A percentile compares a stretch with the other conserved stretches of the same genome.
phyloP scores from a whole-genome alignment of 2,797 vertebrate genomes.

The Melanotaenia nigrans region DNA sequence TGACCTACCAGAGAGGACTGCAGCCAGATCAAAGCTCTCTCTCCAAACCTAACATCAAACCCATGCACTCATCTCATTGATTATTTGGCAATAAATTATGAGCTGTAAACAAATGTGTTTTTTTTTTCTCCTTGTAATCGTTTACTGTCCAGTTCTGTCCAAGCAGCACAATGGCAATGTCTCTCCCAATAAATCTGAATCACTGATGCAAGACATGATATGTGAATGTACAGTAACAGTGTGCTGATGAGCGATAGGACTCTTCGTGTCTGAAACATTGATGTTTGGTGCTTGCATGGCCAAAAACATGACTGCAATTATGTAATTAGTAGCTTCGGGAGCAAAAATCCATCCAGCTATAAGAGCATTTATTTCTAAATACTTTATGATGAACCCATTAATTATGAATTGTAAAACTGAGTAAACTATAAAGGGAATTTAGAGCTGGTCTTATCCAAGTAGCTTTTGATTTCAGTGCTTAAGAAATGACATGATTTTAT shows the following conservation, averaged over 20 bases:
- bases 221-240: conserved; percentile 31
- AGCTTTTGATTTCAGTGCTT: conserved; percentile 7
- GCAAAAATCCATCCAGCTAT: conserved; percentile 38
- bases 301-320: background rate
- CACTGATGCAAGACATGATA: conserved; percentile 6
- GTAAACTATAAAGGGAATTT: conserved; percentile 44
- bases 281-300: conserved; percentile 7
- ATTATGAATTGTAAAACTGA: conserved; percentile 60
- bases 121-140: conserved; percentile 7
- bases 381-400: conserved; percentile 62
- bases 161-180: conserved; percentile 27
- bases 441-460: conserved; percentile 9
- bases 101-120: background rate
- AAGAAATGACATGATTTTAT: conserved; percentile 20
- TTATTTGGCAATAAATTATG: background rate
- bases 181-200: conserved; percentile 34
- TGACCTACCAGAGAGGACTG: background rate
- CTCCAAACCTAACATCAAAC: conserved; percentile 1
- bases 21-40: conserved; percentile 7
- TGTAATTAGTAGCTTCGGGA: conserved; percentile 11
- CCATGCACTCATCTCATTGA: conserved; percentile 19
- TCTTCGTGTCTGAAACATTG: conserved; percentile 2
- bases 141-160: conserved; percentile 17
- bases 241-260: conserved; percentile 13
- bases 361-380: conserved; percentile 60